phyloP scores from a whole-genome alignment of 2,113 vertebrate species.

The Psilopogon haemacephalus region DNA sequence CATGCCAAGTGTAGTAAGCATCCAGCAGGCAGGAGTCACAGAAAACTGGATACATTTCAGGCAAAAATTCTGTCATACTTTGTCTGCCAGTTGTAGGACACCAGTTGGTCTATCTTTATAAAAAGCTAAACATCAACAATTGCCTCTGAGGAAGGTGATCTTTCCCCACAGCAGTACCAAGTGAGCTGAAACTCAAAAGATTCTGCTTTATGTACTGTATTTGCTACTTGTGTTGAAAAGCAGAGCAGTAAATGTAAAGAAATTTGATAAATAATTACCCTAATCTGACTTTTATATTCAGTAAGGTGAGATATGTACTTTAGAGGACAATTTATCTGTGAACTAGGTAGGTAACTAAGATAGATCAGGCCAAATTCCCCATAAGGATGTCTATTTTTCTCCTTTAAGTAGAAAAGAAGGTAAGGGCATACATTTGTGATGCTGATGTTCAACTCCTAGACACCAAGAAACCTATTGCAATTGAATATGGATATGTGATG shows the following conservation, averaged over 20 bases:
- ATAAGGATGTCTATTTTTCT: not conserved
- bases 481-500: not conserved
- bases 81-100: not conserved
- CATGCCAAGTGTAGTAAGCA: not conserved
- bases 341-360: not conserved
- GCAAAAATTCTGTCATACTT: not conserved
- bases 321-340: not conserved
- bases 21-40: not conserved
- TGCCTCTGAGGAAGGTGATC: not conserved
- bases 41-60: not conserved
- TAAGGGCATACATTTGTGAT: not conserved
- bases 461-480: rapidly evolving
- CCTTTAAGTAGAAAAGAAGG: not conserved
- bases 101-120: not conserved
- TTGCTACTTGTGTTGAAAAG: not conserved
- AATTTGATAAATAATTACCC: not conserved
- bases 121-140: not conserved
- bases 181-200: not conserved
- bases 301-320: not conserved
- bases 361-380: not conserved
- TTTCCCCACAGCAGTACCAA: not conserved
- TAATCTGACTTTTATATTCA: not conserved
- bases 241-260: not conserved
- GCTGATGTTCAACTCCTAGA: not conserved
- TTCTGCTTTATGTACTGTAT: not conserved